phyloP scores from a whole-genome alignment of 2,797 vertebrate genomes.

The Semotilus atromaculatus region DNA sequence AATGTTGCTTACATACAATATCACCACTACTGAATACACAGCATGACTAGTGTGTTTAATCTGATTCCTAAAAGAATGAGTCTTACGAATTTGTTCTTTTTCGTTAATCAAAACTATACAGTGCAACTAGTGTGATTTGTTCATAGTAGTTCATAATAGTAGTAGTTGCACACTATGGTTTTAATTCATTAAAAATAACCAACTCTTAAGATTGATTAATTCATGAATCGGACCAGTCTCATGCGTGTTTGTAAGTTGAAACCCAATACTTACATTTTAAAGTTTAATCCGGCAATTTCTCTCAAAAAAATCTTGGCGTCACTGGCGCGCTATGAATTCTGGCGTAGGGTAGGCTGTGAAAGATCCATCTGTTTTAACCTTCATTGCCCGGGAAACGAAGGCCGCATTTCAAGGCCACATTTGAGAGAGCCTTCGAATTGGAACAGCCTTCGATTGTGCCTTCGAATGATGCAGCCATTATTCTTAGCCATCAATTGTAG shows the following conservation, averaged over 20 bases:
- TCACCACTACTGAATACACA: neutral
- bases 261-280: neutral
- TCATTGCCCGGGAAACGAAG: neutral
- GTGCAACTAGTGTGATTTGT: neutral
- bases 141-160: neutral
- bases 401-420: neutral
- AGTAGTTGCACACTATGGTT: neutral
- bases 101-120: neutral
- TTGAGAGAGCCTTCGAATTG: neutral
- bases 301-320: neutral
- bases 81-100: neutral
- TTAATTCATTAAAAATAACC: neutral
- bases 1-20: neutral
- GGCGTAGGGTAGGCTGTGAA: neutral
- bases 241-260: neutral
- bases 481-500: neutral
- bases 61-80: neutral
- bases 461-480: neutral
- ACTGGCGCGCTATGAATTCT: neutral
- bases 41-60: neutral
- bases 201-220: neutral
- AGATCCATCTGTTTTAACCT: neutral
- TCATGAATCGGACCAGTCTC: neutral
- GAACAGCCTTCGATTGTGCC: neutral
- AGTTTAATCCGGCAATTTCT: neutral